Evolutionary conservation across 2,797 vertebrate species (phyloP), one percentile per base, ranked within the genome.

Genomic region (Hippopotamyrus pictus): DNA sequence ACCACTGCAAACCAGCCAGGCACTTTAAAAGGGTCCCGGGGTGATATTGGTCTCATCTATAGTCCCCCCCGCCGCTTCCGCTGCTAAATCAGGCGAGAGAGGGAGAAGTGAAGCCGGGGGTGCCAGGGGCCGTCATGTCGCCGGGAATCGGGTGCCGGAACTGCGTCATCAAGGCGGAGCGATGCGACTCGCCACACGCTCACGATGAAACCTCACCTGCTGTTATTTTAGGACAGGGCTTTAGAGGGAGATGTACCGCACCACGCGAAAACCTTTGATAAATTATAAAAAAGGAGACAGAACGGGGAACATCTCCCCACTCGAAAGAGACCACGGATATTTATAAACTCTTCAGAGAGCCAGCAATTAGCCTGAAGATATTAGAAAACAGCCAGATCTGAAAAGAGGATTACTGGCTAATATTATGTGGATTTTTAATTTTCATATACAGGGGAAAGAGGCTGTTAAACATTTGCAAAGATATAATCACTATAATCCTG

Each of bases 291-390:
- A 86, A 25, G 17, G 37, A 89, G 54, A 86, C 22, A 69, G 54
- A 62, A 62, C 29, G 86, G 33, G 50, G 51, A 79, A 50, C 41
- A 22, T 54, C 73, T 59, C 73, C 33, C 82, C 44, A 65, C 79
- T 48, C 59, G 41, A 59, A 59, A 89, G 57, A 85, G 54, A 89
- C 69, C 79, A n/a, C 25, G n/a, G 62, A 62, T 85, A 84, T 84
- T 62, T 89, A 86, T 89, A 65, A 89, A 86, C 44, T 86, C 59
- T 89, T 89, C 83, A 69, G 41, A 86, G 82, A 85, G 25, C 79
- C 46, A 69, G 82, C 79, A 48, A 69, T 48, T 65, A 82, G 44
- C 44, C 88, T 86, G 86, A 33, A 57, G 51, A 87, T 59, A 37
- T 59, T 87, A 37, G 22, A 41, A 87, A 87, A 57, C 29, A 87